phyloP scores from a whole-genome alignment of 2,888 invertebrate genomes.

The Latrodectus elegans region DNA sequence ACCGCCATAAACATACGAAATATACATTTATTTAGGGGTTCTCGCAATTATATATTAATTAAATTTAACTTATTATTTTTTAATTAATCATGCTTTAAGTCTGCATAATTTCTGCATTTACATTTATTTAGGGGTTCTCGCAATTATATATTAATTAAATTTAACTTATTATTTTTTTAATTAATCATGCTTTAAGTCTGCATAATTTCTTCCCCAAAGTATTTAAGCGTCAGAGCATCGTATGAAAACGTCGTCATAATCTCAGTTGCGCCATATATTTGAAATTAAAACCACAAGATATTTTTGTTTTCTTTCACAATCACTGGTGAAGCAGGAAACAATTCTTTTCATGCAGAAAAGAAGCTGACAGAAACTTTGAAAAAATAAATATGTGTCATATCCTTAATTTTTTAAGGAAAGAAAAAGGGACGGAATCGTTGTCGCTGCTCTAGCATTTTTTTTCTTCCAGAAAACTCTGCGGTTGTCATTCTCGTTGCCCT shows the following conservation, averaged over 20 bases:
- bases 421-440: constrained; percentile 26
- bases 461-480: constrained; percentile 47
- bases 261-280: background rate
- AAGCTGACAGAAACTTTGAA: constrained; percentile 22
- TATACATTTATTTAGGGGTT: too few species aligned
- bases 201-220: too few species aligned
- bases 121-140: too few species aligned
- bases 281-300: background rate
- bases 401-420: constrained; percentile 24
- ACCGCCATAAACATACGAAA: too few species aligned
- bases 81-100: too few species aligned
- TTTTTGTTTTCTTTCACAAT: background rate
- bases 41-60: too few species aligned
- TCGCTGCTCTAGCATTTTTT: background rate
- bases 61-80: too few species aligned
- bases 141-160: too few species aligned
- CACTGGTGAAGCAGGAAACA: constrained; percentile 5
- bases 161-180: too few species aligned
- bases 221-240: too few species aligned
- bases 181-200: too few species aligned
- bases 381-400: constrained; percentile 53
- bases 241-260: background rate
- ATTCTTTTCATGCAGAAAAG: constrained; percentile 28
- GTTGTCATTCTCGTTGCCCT: constrained; percentile 52
- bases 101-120: too few species aligned